phyloP scores from a whole-genome alignment of 35 echinoderm and acorn worm genomes.

The Nesometra sesokonis region DNA sequence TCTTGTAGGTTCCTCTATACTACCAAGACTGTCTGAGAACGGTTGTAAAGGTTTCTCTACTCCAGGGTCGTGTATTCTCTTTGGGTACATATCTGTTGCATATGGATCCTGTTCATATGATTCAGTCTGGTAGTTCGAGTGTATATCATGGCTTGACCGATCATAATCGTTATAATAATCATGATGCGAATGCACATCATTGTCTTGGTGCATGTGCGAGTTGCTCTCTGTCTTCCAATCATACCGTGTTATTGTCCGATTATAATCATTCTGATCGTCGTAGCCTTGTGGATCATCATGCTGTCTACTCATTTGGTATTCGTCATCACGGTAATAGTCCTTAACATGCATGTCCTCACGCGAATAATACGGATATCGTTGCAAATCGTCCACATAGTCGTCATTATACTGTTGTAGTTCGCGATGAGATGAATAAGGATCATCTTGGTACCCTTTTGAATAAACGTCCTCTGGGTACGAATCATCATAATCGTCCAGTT shows the following conservation, averaged over 20 bases:
- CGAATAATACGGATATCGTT: background rate
- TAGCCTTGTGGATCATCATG: background rate
- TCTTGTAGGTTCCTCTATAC: background rate
- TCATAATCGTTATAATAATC: background rate
- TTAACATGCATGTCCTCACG: background rate
- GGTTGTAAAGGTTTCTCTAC: background rate
- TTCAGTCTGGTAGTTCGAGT: background rate
- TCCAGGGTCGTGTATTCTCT: background rate
- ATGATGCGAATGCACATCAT: background rate
- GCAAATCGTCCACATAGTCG: background rate
- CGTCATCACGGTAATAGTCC: background rate
- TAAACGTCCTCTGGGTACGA: background rate
- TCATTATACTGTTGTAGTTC: background rate
- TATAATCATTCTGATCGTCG: background rate
- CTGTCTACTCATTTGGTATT: background rate
- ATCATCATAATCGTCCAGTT: background rate
- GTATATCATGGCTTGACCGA: background rate
- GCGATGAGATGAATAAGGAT: background rate
- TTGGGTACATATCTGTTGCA: background rate
- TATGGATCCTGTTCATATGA: background rate
- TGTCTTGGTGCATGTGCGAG: background rate
- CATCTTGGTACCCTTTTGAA: background rate
- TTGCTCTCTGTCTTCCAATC: background rate
- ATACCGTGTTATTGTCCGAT: background rate
- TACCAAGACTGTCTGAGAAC: background rate